Conservation (phyloP, 2,797 vertebrate species). For the Etheostoma nigrum region DNA sequence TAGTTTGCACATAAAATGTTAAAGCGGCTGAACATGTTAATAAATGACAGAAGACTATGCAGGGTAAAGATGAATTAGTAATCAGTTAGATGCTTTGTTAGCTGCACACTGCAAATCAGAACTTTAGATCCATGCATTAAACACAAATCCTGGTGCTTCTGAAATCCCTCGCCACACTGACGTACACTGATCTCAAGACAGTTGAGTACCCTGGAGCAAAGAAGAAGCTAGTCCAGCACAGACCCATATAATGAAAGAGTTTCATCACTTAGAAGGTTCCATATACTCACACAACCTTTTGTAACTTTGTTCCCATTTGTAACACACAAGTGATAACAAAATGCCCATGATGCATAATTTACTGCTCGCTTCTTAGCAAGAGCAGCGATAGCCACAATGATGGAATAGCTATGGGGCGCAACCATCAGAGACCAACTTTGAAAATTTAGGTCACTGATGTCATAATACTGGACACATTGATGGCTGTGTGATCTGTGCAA, state of each 20-base stretch:
- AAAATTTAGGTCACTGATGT: background rate
- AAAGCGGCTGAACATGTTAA: conserved; percentile 37
- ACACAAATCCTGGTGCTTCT: conserved; percentile 9
- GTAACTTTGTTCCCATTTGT: background rate
- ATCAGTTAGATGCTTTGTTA: conserved; percentile 27
- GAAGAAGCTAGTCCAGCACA: conserved; percentile 60
- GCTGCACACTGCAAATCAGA: conserved; percentile 35
- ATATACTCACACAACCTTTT: background rate
- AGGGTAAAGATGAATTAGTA: background rate
- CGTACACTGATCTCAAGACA: conserved; percentile 49
- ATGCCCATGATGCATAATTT: background rate
- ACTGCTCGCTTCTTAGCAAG: background rate
- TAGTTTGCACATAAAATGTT: conserved; percentile 9
- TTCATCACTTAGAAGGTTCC: conserved; percentile 64
- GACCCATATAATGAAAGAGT: conserved; percentile 48
- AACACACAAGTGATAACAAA: background rate
- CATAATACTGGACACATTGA: background rate
- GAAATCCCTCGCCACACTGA: background rate
- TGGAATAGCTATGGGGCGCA: background rate
- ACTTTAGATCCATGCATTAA: conserved; percentile 56
- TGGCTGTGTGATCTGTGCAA: background rate
- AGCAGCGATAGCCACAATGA: accelerated
- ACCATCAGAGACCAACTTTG: background rate
- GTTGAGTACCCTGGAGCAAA: conserved; percentile 44
- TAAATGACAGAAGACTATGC: conserved; percentile 36